Evolutionary conservation across 2,797 vertebrate species (phyloP).

Genomic region (Sylvia borin): DNA sequence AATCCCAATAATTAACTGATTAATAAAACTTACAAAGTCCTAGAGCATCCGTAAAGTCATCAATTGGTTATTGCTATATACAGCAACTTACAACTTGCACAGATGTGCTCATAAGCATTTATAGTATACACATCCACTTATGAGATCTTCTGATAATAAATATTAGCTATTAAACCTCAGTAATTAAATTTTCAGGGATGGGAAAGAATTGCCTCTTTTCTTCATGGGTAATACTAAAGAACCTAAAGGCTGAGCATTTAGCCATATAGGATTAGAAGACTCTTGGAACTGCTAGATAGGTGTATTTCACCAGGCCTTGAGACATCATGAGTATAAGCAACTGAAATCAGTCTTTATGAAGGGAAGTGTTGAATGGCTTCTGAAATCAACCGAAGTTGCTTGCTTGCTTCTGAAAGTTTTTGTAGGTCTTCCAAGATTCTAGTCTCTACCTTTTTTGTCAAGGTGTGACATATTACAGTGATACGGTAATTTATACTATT

Average conservation of each 20-base stretch:
- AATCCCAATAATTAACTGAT: background rate
- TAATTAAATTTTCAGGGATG: background rate
- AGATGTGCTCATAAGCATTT: background rate
- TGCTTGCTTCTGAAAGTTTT: background rate
- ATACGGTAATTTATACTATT: background rate
- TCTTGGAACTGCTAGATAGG: background rate
- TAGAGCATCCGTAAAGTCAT: background rate
- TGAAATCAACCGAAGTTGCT: background rate
- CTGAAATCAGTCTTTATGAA: background rate
- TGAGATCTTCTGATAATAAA: background rate
- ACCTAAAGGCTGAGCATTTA: background rate
- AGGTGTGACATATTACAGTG: background rate
- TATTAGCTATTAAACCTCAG: background rate
- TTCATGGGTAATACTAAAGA: background rate
- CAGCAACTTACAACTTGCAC: background rate
- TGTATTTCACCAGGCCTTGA: background rate
- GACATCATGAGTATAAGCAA: background rate
- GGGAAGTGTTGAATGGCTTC: background rate
- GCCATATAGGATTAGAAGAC: background rate
- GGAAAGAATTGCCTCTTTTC: background rate
- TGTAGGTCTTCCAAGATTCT: background rate
- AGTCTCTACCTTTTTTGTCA: background rate
- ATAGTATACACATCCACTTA: background rate
- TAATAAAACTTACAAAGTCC: background rate
- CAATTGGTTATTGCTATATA: background rate